These are phyloP conservation scores for Cephus nigrinus DNA, from an alignment of 2,888 invertebrate genomes.

Conservation along the genomic window DNA sequence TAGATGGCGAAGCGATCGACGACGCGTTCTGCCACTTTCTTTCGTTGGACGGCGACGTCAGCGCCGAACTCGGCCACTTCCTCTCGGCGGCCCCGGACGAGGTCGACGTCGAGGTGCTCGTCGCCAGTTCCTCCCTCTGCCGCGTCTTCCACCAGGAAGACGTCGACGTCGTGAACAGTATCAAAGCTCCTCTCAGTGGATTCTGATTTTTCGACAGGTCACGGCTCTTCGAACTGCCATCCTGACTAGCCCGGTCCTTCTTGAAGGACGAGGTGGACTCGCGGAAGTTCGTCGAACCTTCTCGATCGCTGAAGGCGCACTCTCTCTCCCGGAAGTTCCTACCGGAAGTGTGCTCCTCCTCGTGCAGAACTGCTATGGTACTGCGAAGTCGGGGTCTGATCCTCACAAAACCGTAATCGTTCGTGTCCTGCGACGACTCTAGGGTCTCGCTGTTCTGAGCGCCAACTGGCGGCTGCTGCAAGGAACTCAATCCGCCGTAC, in stretches of 20 bases:
- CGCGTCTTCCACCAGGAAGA: conserved; percentile 63
- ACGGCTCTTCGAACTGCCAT: conserved; percentile 29
- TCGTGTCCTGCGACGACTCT: conserved; percentile 41
- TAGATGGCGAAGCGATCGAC: conserved; percentile 31
- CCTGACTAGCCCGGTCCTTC: neutral
- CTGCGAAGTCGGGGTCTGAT: conserved; percentile 57
- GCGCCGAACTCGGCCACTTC: conserved; percentile 39
- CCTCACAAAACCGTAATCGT: conserved; percentile 62
- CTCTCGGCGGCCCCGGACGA: conserved; percentile 37
- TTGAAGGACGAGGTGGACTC: conserved; percentile 4
- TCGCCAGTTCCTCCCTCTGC: conserved; percentile 53
- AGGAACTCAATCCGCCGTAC: conserved; percentile 42
- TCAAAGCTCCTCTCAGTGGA: conserved; percentile 56
- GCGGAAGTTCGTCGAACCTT: conserved; percentile 40
- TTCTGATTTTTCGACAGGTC: conserved; percentile 53
- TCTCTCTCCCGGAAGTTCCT: conserved; percentile 20
- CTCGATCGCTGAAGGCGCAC: conserved; percentile 42
- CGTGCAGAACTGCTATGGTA: conserved; percentile 53
- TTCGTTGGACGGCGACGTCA: conserved; percentile 50
- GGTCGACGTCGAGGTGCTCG: conserved; percentile 28
- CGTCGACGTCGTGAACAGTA: conserved; percentile 59
- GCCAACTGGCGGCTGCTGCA: conserved; percentile 5
- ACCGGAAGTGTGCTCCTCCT: conserved; percentile 39
- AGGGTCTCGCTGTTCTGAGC: neutral
- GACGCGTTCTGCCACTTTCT: conserved; percentile 47